A percentile compares a stretch with the other conserved stretches of the same genome.
phyloP scores from a whole-genome alignment of 2,888 invertebrate genomes.

The Cordilura impudica region DNA sequence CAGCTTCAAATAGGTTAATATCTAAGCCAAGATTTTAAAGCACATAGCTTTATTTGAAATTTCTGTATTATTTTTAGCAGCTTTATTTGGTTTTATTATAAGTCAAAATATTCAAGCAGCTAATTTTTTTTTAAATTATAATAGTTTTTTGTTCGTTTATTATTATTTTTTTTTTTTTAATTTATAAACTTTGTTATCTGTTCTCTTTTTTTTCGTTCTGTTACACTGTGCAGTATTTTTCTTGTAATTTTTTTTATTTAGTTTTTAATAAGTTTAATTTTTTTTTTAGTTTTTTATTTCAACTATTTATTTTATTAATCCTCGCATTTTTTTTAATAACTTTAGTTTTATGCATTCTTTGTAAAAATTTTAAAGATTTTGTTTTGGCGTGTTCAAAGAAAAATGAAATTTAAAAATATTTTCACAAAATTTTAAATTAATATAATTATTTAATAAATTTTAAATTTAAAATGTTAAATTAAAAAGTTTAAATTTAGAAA shows the following conservation, averaged over 20 bases:
- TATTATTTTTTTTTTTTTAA: background rate
- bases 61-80: too few species aligned
- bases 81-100: constrained; percentile 49
- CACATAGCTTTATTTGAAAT: too few species aligned
- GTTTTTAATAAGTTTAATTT: constrained; percentile 26
- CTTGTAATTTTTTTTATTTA: constrained; percentile 24
- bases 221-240: constrained; percentile 52
- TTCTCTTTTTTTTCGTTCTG: constrained; percentile 41
- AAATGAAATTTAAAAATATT: too few species aligned
- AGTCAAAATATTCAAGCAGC: background rate
- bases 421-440: too few species aligned
- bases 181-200: constrained; percentile 18
- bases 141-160: background rate
- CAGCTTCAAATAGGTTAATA: too few species aligned
- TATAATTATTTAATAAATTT: too few species aligned
- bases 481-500: too few species aligned
- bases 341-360: constrained; percentile 21
- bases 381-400: too few species aligned
- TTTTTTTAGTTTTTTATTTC: background rate
- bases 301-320: constrained; percentile 4
- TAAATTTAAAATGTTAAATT: too few species aligned
- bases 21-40: too few species aligned
- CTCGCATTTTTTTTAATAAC: constrained; percentile 47
- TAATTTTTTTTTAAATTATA: background rate
- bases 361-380: background rate